These are phyloP conservation scores for Diuraphis noxia DNA, from an alignment of 1,140 invertebrate species.

Conservation along the genomic window DNA sequence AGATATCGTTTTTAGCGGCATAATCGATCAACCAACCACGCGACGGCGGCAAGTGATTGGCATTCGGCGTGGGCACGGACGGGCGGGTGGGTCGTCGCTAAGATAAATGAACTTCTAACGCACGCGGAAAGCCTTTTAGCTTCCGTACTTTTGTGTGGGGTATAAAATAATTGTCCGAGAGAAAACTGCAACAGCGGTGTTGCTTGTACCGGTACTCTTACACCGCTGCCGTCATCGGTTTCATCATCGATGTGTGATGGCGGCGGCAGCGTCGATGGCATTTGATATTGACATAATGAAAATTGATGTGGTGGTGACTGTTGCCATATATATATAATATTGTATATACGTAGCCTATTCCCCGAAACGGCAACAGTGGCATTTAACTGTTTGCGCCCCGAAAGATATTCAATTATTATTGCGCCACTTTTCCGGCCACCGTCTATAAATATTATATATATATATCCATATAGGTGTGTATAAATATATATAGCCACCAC, in stretches of 20 bases:
- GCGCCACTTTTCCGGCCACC: neutral
- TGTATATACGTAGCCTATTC: too few species aligned
- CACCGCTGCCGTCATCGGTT: neutral
- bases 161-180: conserved; percentile 33
- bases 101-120: conserved; percentile 40
- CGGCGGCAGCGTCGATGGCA: neutral
- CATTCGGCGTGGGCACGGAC: neutral
- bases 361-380: neutral
- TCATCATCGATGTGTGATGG: neutral
- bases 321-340: neutral
- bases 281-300: conserved; percentile 42
- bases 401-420: conserved; percentile 10
- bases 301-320: conserved; percentile 12
- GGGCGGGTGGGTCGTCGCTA: neutral
- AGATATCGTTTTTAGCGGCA: conserved; percentile 11
- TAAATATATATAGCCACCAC: neutral
- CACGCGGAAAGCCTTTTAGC: neutral
- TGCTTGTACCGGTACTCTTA: neutral
- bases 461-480: too few species aligned
- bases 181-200: neutral
- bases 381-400: neutral
- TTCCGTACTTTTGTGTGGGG: neutral
- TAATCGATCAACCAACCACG: conserved; percentile 19
- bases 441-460: neutral
- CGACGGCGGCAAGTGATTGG: conserved; percentile 1